A percentile compares a stretch with the other conserved stretches of the same genome.
Evolutionary conservation across 1,140 invertebrate genomes (phyloP).

Genomic region (Lithobius niger): DNA sequence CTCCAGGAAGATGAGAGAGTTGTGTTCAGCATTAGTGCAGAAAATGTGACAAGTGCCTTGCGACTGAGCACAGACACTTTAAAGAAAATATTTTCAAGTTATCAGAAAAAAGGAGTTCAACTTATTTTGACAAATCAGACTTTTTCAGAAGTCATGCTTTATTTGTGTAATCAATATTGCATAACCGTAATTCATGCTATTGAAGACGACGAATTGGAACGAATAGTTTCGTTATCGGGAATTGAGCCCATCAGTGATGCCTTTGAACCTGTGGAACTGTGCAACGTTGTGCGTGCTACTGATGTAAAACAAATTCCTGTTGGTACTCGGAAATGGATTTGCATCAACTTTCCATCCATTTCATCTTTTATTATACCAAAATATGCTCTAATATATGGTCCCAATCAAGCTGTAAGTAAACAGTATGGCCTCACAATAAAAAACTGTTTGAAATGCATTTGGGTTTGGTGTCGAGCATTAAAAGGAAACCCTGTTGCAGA

Average conservation of each 20-base stretch:
- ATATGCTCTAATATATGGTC: background rate
- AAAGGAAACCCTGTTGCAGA: too few relatives aligned
- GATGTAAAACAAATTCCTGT: background rate
- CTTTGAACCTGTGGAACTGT: background rate
- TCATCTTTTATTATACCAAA: background rate
- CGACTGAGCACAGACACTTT: background rate
- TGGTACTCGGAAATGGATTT: background rate
- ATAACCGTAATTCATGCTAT: background rate
- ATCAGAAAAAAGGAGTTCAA: background rate
- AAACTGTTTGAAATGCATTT: background rate
- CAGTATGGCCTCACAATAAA: background rate
- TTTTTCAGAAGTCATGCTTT: background rate
- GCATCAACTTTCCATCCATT: background rate
- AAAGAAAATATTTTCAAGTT: background rate
- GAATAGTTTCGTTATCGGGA: background rate
- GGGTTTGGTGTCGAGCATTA: too few relatives aligned
- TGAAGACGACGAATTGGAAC: background rate
- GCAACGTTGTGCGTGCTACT: background rate
- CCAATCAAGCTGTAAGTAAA: background rate
- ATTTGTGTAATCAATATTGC: background rate
- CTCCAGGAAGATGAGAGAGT: background rate
- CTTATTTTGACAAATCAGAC: background rate
- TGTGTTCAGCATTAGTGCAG: background rate
- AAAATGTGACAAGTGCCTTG: background rate
- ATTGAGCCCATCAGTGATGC: background rate